A percentile compares a stretch with the other conserved stretches of the same genome.
Evolutionary conservation across 2,888 invertebrate genomes (phyloP).

Genomic region (Cepaea hortensis): DNA sequence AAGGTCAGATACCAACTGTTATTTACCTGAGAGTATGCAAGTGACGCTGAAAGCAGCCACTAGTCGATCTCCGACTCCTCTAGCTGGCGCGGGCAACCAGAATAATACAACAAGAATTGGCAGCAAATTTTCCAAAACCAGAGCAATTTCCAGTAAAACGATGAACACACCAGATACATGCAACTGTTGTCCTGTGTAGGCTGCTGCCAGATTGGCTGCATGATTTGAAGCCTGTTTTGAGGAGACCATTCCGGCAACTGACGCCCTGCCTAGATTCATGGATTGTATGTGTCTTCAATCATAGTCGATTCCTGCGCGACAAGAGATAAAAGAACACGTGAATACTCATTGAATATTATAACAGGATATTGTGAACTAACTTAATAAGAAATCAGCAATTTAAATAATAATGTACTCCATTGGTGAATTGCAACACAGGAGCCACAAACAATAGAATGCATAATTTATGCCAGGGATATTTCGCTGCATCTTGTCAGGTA

Average conservation of each 20-base stretch:
- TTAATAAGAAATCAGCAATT: too few species aligned
- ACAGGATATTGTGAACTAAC: too few species aligned
- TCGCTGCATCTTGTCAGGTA: too few species aligned
- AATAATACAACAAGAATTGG: slow-evolving; percentile 59
- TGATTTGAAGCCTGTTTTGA: slow-evolving; percentile 15
- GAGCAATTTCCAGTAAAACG: slow-evolving; percentile 59
- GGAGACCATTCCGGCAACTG: slow-evolving; percentile 5
- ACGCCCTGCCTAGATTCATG: not conserved
- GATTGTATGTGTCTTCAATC: not conserved
- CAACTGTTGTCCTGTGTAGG: slow-evolving; percentile 39
- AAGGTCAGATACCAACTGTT: not conserved
- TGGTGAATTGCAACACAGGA: too few species aligned
- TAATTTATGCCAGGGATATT: too few species aligned
- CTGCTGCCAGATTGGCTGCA: not conserved
- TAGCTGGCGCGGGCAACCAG: slow-evolving; percentile 56
- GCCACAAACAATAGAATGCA: too few species aligned
- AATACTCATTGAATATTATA: too few species aligned
- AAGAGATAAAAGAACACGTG: not conserved
- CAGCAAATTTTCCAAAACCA: slow-evolving; percentile 63
- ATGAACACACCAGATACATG: slow-evolving; percentile 62
- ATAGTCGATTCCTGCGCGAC: not conserved
- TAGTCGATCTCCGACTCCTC: slow-evolving; percentile 62
- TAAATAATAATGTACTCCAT: too few species aligned
- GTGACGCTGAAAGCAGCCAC: slow-evolving; percentile 62
- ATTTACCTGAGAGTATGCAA: slow-evolving; percentile 61